Evolutionary conservation across 2,113 vertebrate species (phyloP).

Genomic region (Etia nguti): DNA sequence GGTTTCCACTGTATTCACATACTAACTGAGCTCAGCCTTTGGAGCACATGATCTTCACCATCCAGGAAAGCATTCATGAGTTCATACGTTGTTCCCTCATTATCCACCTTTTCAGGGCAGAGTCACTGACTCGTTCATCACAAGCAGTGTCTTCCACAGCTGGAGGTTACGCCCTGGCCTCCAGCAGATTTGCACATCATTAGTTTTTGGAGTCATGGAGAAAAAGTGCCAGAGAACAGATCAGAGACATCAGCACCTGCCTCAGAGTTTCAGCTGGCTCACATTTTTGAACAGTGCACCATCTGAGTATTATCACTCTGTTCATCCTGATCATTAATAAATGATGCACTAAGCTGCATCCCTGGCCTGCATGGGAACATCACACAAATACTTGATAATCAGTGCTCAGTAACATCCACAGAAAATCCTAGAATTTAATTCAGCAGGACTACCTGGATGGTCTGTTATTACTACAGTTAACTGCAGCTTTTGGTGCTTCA

Average conservation of each 20-base stretch:
- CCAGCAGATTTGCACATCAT: neutral
- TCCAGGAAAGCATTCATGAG: neutral
- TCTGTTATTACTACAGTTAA: neutral
- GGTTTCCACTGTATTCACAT: neutral
- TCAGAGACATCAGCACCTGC: rapidly evolving
- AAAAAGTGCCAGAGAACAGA: neutral
- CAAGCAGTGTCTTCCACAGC: neutral
- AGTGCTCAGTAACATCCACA: neutral
- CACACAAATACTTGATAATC: neutral
- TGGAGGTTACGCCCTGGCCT: neutral
- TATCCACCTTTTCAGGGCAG: neutral
- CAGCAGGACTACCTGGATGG: neutral
- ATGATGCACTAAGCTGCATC: neutral
- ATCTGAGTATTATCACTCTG: neutral
- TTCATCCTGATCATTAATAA: neutral
- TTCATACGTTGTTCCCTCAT: rapidly evolving
- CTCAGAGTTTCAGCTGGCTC: neutral
- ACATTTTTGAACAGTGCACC: neutral
- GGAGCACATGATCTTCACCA: too few species aligned
- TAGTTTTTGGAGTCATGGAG: neutral
- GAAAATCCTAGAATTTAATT: neutral
- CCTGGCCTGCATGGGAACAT: neutral
- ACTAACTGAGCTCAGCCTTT: too few species aligned
- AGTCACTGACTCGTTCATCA: neutral
- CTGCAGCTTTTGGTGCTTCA: neutral